Base-by-base conservation (phyloP, 2,113 vertebrate species). In the Jacana jacana region DNA sequence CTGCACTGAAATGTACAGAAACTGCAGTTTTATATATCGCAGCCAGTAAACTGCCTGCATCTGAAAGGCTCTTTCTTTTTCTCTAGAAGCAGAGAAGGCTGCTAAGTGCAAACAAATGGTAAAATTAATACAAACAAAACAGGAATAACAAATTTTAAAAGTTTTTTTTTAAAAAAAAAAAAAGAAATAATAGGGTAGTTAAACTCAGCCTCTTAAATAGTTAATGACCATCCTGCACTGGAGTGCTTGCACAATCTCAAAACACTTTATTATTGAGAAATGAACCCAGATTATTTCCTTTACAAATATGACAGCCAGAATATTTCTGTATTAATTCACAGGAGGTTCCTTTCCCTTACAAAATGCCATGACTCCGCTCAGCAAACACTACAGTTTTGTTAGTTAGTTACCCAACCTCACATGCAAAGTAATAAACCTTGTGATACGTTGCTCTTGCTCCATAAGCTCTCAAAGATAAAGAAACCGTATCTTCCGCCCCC, bases 311-410 rank as follows among this genome's bases (percentile, higher is more conserved):
- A 78, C 44, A 84, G 73, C 37, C 77, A 90, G 57, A 75, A 37
- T 93, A 65, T 57, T 92, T 93, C 72, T 94, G 86, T 81, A 40
- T 79, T 93, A 69, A 44, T 96, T 69, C 61, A 89, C 13, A 58
- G 42, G 80, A 84, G 17, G 61, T 72, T 83, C 44, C 54, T 69
- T 64, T 87, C 48, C 77, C 69, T 68, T 87, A 61, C 48, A 86
- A 83, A 92, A 72, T 61, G 30, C 28, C 77, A 42, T 2, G 4
- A 78, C 77, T 79, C 22, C 69, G 73, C 72, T 65, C 40, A 92
- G 83, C n/a, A 91, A 91, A 91, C 91, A 95, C 90, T 79, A 66
- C 35, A 24, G 22, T 73, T 90, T 81, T 80, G 68, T 88, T 93
- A 94, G 86, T 30, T 57, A 9, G 0, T 91, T 91, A 84, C 69